Conservation (phyloP, 1,140 invertebrate genomes). For the Cryptotermes secundus region DNA sequence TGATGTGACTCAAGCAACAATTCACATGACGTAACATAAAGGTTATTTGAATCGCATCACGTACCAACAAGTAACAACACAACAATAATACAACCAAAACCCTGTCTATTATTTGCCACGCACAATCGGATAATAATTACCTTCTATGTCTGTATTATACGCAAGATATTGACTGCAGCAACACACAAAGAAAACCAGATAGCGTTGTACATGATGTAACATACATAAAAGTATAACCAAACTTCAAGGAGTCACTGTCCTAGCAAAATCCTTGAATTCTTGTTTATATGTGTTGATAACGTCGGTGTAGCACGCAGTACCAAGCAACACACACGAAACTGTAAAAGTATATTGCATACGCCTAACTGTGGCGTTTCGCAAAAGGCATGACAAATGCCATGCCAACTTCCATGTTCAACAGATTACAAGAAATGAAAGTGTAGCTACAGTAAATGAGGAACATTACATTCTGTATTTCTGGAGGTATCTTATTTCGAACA, state of each 20-base stretch:
- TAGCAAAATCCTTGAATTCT: not conserved
- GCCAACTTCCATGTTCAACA: too few relatives aligned
- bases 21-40: not conserved
- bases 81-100: slow-evolving; percentile 16
- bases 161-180: not conserved
- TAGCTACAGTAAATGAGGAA: too few relatives aligned
- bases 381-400: too few relatives aligned
- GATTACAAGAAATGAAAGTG: too few relatives aligned
- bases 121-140: not conserved
- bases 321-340: too few relatives aligned
- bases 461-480: too few relatives aligned
- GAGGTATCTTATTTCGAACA: too few relatives aligned
- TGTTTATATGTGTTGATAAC: too few relatives aligned
- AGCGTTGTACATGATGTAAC: not conserved
- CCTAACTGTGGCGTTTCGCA: too few relatives aligned
- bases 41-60: slow-evolving; percentile 11
- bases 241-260: not conserved
- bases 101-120: slow-evolving; percentile 25
- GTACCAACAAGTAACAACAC: not conserved
- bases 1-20: not conserved
- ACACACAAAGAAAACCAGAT: not conserved
- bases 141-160: not conserved
- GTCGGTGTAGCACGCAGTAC: too few relatives aligned
- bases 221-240: not conserved
- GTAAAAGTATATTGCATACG: too few relatives aligned